Percentiles rank a stretch among this genome's conserved stretches.
These are phyloP conservation scores for Cataglyphis albicans DNA, from an alignment of 2,888 invertebrate species.

Conservation along the genomic window DNA sequence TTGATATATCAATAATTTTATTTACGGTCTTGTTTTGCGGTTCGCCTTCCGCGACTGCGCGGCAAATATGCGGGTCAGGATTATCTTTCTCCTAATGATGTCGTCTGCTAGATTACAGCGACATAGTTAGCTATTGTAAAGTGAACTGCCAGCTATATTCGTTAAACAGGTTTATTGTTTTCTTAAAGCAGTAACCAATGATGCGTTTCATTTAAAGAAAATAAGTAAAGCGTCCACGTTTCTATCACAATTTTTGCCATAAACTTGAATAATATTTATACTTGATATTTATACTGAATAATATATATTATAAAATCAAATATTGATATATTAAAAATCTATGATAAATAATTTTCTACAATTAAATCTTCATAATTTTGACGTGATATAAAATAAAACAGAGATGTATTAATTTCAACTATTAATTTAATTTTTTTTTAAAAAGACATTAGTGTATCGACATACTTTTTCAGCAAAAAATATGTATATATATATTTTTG, in stretches of 20 bases:
- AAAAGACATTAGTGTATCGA: not conserved
- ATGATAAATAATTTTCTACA: not conserved
- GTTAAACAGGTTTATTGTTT: conserved; percentile 27
- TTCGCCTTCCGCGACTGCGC: conserved; percentile 13
- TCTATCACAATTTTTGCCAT: not conserved
- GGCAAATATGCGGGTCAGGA: conserved; percentile 37
- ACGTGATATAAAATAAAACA: not conserved
- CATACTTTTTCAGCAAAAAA: not conserved
- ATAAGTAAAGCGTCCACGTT: not conserved
- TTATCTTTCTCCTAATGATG: conserved; percentile 53
- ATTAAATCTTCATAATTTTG: not conserved
- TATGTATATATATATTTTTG: not conserved
- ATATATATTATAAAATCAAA: not conserved
- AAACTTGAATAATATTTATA: not conserved
- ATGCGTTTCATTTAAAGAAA: conserved; percentile 30
- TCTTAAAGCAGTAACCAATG: conserved; percentile 12
- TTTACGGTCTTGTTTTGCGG: conserved; percentile 25
- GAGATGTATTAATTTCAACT: not conserved
- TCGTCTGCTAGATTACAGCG: conserved; percentile 28
- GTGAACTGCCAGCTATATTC: not conserved
- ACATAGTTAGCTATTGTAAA: conserved; percentile 17
- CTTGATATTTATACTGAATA: not conserved
- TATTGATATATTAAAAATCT: not conserved
- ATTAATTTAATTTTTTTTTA: not conserved
- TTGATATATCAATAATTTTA: conserved; percentile 28